Base-by-base conservation (phyloP, 2,797 vertebrate genomes). In the Distichodus sexfasciatus region DNA sequence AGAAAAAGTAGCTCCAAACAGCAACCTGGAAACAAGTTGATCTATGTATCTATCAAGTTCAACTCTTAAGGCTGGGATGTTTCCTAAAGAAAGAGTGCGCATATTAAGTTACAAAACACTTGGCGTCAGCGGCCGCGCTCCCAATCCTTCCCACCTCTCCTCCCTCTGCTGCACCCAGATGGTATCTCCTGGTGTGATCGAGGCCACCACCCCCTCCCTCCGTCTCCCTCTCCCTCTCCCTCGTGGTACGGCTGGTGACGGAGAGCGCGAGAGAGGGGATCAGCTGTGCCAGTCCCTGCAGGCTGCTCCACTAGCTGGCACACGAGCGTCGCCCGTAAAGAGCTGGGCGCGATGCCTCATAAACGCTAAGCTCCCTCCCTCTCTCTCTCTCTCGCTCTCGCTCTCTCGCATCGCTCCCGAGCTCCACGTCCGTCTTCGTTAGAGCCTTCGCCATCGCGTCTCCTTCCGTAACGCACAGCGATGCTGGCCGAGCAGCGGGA, bases 231-330 rank as follows among this genome's bases (percentile, higher is more conserved):
- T 61, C 83, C 82, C 80, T 72, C 58, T 57, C 66, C 83, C 84
- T 64, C 66, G 60, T 78, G 69, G 72, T 72, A 75, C 66, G 75
- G 76, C 75, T 76, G 78, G 85, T 89, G 85, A 90, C 84, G 83
- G 85, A 83, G n/a, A n/a, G n/a, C n/a, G n/a, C n/a, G n/a, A n/a
- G n/a, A n/a, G n/a, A 81, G 70, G 79, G 85, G 84, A 84, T 90
- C 87, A 87, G 87, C 90, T 90, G 86, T 89, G 87, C 89, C 86
- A 90, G 89, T 88, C 84, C 87, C 87, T 77, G 85, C 84, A 87
- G 85, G 82, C 84, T 84, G 79, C 75, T 54, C 78, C 78, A 70
- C 74, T 73, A 76, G 72, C 79, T 87, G 85, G 84, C 74, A 84
- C 88, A 83, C 82, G 85, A 86, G 84, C 77, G 81, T 84, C 84